Evolutionary conservation across 2,113 vertebrate species (phyloP).

Genomic region (Polypterus senegalus): DNA sequence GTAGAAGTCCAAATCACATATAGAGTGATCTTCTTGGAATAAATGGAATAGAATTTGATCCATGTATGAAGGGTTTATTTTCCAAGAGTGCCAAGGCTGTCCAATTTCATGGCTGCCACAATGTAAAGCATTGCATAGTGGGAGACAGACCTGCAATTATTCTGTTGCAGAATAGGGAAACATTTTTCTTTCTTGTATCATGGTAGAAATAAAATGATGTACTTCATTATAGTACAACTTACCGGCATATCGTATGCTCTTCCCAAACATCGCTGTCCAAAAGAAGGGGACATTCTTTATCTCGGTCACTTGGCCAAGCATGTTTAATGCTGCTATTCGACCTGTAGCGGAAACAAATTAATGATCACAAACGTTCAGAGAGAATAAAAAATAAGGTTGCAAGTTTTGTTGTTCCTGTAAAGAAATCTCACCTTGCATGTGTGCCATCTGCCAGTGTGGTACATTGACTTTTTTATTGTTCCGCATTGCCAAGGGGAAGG

Average conservation of each 20-base stretch:
- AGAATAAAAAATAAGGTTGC: neutral
- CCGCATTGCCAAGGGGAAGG: conserved; percentile 71
- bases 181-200: too few relatives aligned
- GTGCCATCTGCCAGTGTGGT: conserved; percentile 97
- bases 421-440: conserved; percentile 68
- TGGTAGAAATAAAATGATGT: too few relatives aligned
- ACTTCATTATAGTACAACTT: conserved; percentile 9
- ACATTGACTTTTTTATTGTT: conserved; percentile 92
- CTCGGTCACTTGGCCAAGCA: conserved; percentile 76
- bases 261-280: conserved; percentile 95
- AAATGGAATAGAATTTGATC: too few relatives aligned
- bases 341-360: conserved; percentile 40
- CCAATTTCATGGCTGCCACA: too few relatives aligned
- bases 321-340: conserved; percentile 76
- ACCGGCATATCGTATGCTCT: conserved; percentile 88
- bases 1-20: too few relatives aligned
- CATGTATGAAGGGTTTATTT: too few relatives aligned
- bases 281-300: conserved; percentile 83
- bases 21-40: too few relatives aligned
- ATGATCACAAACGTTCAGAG: neutral
- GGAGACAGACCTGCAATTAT: too few relatives aligned
- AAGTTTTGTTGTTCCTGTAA: neutral
- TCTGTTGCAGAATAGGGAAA: too few relatives aligned
- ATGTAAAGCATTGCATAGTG: too few relatives aligned
- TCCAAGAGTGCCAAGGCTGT: too few relatives aligned